phyloP scores from a whole-genome alignment of 2,888 invertebrate species.

The Melangyna quadrimaculata region DNA sequence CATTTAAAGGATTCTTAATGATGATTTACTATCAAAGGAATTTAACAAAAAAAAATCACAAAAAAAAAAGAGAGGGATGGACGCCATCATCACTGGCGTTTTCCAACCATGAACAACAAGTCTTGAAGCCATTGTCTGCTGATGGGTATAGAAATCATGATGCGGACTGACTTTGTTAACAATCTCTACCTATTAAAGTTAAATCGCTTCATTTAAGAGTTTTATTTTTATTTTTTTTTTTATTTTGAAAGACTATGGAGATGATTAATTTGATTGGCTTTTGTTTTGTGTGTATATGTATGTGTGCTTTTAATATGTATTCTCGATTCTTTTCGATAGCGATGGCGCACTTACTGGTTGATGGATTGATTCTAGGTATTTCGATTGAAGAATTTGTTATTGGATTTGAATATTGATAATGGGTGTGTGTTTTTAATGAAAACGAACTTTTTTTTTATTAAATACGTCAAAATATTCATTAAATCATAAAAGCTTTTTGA shows the following conservation, averaged over 20 bases:
- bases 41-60: background rate
- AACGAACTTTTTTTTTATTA: background rate
- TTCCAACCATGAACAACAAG: constrained; percentile 4
- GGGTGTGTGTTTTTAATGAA: background rate
- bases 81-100: constrained; percentile 6
- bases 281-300: background rate
- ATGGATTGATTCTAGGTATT: background rate
- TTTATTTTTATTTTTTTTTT: constrained; percentile 48
- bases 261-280: constrained; percentile 43
- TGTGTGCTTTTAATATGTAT: background rate
- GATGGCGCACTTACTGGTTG: background rate
- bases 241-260: constrained; percentile 42
- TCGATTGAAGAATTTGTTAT: background rate
- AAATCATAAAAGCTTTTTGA: background rate
- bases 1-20: constrained; percentile 68
- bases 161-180: constrained; percentile 39
- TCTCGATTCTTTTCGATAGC: background rate
- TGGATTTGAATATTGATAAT: background rate
- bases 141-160: background rate
- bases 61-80: background rate
- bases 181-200: constrained; percentile 38
- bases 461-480: background rate
- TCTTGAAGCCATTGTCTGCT: constrained; percentile 45
- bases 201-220: constrained; percentile 48
- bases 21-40: constrained; percentile 53